Percentiles rank a stretch among this genome's conserved stretches.
Conservation (phyloP, 2,113 vertebrate species). For the Thomomys bottae region DNA sequence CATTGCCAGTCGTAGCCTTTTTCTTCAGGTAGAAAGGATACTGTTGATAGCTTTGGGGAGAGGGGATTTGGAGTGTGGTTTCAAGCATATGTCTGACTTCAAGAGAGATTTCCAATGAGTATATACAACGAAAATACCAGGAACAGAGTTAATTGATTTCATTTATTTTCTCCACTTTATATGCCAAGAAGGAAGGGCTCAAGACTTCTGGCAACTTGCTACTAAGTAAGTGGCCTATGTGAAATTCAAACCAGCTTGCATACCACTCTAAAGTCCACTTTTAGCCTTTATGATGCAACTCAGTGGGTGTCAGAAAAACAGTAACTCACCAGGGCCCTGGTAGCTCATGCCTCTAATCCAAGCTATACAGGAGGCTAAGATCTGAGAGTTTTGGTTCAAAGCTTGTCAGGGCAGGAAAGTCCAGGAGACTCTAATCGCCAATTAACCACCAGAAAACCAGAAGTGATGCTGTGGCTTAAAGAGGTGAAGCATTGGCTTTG, state of each 20-base stretch:
- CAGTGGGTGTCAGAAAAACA: not conserved
- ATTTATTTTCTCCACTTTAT: not conserved
- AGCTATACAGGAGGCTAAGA: too few species aligned
- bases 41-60: not conserved
- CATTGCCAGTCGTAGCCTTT: not conserved
- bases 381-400: too few species aligned
- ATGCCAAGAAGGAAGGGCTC: not conserved
- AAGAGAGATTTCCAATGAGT: not conserved
- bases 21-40: conserved; percentile 4
- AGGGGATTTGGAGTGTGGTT: not conserved
- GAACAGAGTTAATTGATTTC: conserved; percentile 26
- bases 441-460: too few species aligned
- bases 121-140: not conserved
- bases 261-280: not conserved
- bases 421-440: too few species aligned
- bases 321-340: not conserved
- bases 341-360: too few species aligned
- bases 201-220: conserved; percentile 2
- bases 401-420: too few species aligned
- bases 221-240: not conserved
- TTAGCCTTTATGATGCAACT: not conserved
- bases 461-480: too few species aligned
- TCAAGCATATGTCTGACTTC: not conserved
- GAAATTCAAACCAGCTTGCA: not conserved
- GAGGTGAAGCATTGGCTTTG: too few species aligned